phyloP scores from a whole-genome alignment of 2,797 vertebrate genomes.

The Geotrypetes seraphini region DNA sequence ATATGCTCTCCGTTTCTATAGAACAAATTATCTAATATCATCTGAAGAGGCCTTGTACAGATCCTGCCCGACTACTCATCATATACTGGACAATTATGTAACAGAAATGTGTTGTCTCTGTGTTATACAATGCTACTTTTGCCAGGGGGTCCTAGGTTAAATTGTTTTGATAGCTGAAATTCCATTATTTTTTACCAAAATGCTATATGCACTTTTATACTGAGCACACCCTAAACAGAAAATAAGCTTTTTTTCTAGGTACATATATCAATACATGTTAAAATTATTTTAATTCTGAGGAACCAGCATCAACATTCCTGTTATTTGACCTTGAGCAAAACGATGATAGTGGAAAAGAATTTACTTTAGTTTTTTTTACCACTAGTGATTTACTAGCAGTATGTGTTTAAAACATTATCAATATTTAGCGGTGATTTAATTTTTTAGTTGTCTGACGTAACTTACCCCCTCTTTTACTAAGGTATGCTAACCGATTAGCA shows the following conservation, averaged over 20 bases:
- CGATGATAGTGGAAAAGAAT: slow-evolving; percentile 43
- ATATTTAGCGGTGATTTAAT: slow-evolving; percentile 55
- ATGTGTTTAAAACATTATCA: slow-evolving; percentile 56
- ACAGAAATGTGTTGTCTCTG: slow-evolving; percentile 62
- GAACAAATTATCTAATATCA: slow-evolving; percentile 5
- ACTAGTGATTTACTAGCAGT: slow-evolving; percentile 50
- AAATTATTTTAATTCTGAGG: slow-evolving; percentile 42
- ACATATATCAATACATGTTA: slow-evolving; percentile 41
- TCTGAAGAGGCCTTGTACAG: slow-evolving; percentile 29
- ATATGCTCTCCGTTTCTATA: slow-evolving; percentile 20
- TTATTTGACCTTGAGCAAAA: slow-evolving; percentile 41
- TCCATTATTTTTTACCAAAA: slow-evolving; percentile 38
- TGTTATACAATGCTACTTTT: slow-evolving; percentile 49
- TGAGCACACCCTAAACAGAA: too few relatives aligned
- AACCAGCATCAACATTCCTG: slow-evolving; percentile 43
- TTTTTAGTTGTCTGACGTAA: slow-evolving; percentile 50
- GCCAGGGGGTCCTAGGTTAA: slow-evolving; percentile 53
- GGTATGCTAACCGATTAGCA: too few relatives aligned
- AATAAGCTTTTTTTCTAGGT: too few relatives aligned
- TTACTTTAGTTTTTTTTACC: slow-evolving; percentile 50
- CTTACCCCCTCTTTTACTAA: too few relatives aligned
- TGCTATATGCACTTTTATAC: too few relatives aligned
- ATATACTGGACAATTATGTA: slow-evolving; percentile 73
- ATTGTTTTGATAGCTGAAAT: slow-evolving; percentile 67
- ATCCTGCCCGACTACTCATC: slow-evolving; percentile 39